A percentile compares a stretch with the other conserved stretches of the same genome.
phyloP scores from a whole-genome alignment of 1,140 invertebrate genomes.

The Drosophila fuyamai region DNA sequence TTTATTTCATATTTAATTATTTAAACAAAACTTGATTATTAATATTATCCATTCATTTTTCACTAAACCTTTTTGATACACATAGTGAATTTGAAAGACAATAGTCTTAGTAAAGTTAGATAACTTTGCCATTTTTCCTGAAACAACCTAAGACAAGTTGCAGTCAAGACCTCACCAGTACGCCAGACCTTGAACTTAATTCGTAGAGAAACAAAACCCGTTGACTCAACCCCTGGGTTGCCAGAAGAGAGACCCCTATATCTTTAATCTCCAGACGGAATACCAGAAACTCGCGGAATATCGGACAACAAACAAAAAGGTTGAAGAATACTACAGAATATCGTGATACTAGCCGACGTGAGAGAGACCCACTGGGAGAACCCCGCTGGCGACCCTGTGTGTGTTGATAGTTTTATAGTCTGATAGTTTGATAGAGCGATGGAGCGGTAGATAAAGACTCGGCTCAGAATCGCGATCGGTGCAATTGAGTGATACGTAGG shows the following conservation, averaged over 20 bases:
- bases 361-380: slow-evolving; percentile 14
- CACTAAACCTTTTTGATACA: no score
- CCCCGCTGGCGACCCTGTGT: slow-evolving; percentile 7
- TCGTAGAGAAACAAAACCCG: slow-evolving; percentile 7
- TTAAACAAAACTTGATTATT: no score
- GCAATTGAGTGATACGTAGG: slow-evolving; percentile 24
- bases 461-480: slow-evolving; percentile 36
- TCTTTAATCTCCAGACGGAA: slow-evolving; percentile 27
- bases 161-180: no score
- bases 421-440: slow-evolving; percentile 41
- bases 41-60: no score
- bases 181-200: slow-evolving; percentile 27
- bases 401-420: slow-evolving; percentile 39
- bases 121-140: no score
- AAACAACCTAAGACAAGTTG: neutral
- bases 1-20: no score
- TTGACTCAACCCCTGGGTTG: slow-evolving; percentile 15
- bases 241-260: slow-evolving; percentile 10
- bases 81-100: no score
- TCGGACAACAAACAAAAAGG: slow-evolving; percentile 43
- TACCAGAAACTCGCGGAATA: slow-evolving; percentile 35
- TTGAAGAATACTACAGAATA: slow-evolving; percentile 20
- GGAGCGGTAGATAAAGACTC: slow-evolving; percentile 38
- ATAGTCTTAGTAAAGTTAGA: no score
- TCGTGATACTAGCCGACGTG: slow-evolving; percentile 4